Conservation (phyloP, 2,113 vertebrate genomes). For the Platycercus adscitus region DNA sequence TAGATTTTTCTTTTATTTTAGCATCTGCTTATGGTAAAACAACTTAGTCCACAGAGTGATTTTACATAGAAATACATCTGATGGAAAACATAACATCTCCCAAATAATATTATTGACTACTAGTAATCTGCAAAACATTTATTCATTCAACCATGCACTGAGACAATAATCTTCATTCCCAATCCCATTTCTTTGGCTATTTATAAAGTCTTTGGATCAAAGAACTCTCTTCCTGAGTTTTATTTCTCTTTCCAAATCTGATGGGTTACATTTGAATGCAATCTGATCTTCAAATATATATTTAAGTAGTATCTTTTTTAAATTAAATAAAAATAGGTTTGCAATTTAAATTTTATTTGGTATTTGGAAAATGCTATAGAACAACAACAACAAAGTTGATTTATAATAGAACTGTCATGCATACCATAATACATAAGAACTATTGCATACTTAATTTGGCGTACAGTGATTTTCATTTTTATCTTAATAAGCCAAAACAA, state of each 20-base stretch:
- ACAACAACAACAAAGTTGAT: neutral
- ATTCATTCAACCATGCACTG: neutral
- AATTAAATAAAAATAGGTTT: neutral
- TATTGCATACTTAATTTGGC: neutral
- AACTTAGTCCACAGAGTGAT: slow-evolving; percentile 60
- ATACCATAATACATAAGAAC: neutral
- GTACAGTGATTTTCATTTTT: neutral
- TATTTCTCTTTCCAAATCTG: neutral
- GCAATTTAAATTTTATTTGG: neutral
- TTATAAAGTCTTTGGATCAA: slow-evolving; percentile 16
- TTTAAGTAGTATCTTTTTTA: neutral
- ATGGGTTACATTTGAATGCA: slow-evolving; percentile 4
- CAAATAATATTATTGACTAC: slow-evolving; percentile 34
- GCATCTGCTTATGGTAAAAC: neutral
- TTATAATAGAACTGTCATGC: neutral
- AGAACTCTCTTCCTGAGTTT: neutral
- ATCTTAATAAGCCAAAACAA: neutral
- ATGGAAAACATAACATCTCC: slow-evolving; percentile 71
- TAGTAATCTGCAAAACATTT: slow-evolving; percentile 40
- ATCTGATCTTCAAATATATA: neutral
- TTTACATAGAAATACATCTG: slow-evolving; percentile 77
- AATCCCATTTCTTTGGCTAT: neutral
- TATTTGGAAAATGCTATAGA: neutral
- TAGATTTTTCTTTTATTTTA: slow-evolving; percentile 15
- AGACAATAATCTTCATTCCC: neutral